phyloP scores from a whole-genome alignment of 2,113 vertebrate genomes.

The Glareola pratincola region DNA sequence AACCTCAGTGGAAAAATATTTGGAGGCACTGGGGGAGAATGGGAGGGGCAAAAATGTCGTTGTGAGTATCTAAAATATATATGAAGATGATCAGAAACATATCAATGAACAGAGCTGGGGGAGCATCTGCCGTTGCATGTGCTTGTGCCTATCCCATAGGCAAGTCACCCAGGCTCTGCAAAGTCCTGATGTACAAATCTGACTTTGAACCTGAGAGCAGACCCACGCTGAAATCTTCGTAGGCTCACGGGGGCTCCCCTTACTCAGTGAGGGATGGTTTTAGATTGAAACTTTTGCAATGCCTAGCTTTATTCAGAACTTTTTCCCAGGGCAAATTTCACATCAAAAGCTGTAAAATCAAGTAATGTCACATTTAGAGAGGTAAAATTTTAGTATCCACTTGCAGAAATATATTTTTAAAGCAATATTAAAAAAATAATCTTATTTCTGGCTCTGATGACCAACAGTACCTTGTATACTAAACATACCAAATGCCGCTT shows the following conservation, averaged over 20 bases:
- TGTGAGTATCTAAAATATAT: background rate
- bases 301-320: background rate
- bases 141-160: background rate
- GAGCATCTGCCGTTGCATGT: background rate
- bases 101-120: background rate
- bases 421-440: background rate
- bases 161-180: background rate
- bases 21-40: background rate
- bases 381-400: background rate
- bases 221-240: rapidly evolving
- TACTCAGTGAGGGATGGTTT: background rate
- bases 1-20: background rate
- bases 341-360: background rate
- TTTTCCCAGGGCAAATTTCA: background rate
- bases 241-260: background rate
- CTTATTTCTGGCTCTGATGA: background rate
- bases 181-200: background rate
- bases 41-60: background rate
- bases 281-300: background rate
- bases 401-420: background rate
- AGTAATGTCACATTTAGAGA: background rate
- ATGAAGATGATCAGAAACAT: background rate
- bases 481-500: background rate
- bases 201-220: background rate
- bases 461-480: background rate